These are phyloP conservation scores for Tachina grossa DNA, from an alignment of 2,888 invertebrate species.

Conservation along the genomic window DNA sequence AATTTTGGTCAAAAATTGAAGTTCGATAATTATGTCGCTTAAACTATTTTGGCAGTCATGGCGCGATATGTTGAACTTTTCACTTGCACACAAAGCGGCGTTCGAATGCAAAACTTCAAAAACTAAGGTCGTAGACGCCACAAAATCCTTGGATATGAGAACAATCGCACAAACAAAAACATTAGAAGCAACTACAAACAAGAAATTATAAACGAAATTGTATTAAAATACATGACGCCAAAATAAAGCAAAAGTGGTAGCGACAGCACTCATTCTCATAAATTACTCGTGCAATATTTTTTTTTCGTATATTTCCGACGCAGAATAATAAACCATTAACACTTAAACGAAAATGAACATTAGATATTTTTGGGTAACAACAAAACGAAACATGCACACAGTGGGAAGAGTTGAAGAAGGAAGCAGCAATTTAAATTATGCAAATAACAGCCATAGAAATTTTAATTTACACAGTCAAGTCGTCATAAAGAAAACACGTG, in stretches of 20 bases:
- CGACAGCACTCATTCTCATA: conserved; percentile 9
- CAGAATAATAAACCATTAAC: conserved; percentile 51
- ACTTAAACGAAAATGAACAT: conserved; percentile 40
- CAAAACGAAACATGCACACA: background rate
- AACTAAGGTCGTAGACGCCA: conserved; percentile 62
- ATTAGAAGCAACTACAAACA: conserved; percentile 7
- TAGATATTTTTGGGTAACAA: background rate
- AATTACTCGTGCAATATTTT: background rate
- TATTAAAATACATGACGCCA: conserved; percentile 61
- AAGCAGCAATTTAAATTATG: background rate
- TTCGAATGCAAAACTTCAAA: conserved; percentile 38
- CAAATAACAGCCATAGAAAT: no score
- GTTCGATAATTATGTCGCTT: no score
- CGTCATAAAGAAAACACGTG: no score
- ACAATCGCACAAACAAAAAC: background rate
- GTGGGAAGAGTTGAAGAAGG: background rate
- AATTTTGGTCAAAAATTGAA: no score
- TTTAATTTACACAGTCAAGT: no score
- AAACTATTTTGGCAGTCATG: no score
- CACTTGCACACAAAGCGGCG: conserved; percentile 9
- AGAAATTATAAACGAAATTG: conserved; percentile 22
- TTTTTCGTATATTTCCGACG: conserved; percentile 1
- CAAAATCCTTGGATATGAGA: conserved; percentile 42
- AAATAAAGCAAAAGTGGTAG: conserved; percentile 36
- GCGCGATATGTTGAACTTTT: background rate